phyloP scores from a whole-genome alignment of 2,888 invertebrate genomes.

The Callyntrura guangdongensis region DNA sequence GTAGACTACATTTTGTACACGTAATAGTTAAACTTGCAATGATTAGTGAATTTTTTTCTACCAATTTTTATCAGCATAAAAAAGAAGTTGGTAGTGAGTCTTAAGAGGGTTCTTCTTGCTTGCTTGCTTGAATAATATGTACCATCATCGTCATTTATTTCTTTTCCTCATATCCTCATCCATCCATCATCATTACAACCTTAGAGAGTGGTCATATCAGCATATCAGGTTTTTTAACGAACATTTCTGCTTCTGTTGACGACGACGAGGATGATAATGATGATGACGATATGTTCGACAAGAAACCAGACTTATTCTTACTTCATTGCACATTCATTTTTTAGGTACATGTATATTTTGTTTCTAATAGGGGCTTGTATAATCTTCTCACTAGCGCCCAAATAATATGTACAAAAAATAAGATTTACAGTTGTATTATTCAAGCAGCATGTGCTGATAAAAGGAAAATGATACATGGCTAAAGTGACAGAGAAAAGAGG shows the following conservation, averaged over 20 bases:
- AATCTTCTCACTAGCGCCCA: too few relatives aligned
- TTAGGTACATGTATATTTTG: background rate
- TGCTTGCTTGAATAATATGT: background rate
- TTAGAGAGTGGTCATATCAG: conserved; percentile 24
- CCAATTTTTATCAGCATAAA: conserved; percentile 7
- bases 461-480: conserved; percentile 11
- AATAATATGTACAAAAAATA: conserved; percentile 32
- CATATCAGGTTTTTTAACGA: conserved; percentile 42
- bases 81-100: conserved; percentile 1
- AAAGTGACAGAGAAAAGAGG: conserved; percentile 11
- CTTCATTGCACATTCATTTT: background rate
- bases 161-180: background rate
- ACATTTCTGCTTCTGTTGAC: background rate
- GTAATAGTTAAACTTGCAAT: background rate
- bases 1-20: background rate
- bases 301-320: conserved; percentile 15
- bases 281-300: background rate
- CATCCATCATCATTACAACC: conserved; percentile 60
- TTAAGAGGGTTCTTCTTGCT: background rate
- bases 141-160: background rate
- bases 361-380: too few relatives aligned
- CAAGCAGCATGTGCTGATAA: conserved; percentile 14
- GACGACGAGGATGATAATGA: background rate
- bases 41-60: conserved; percentile 27
- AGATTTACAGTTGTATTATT: conserved; percentile 41